A percentile compares a stretch with the other conserved stretches of the same genome.
These are phyloP conservation scores for Cataglyphis rosenhaueri DNA, from an alignment of 2,888 invertebrate species.

Conservation along the genomic window DNA sequence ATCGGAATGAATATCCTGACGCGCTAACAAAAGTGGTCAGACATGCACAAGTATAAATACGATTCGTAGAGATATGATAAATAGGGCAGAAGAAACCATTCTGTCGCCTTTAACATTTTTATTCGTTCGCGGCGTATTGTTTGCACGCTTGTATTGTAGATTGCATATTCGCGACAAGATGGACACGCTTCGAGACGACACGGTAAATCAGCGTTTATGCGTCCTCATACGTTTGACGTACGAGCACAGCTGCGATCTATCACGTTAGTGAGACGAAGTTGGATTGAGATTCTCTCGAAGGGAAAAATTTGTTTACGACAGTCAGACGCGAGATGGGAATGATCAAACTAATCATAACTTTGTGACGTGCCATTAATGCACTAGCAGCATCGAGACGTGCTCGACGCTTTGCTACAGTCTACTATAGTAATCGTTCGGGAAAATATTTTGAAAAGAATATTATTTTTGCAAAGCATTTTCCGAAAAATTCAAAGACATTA, in stretches of 20 bases:
- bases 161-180: conserved; percentile 60
- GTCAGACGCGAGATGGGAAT: conserved; percentile 10
- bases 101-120: conserved; percentile 54
- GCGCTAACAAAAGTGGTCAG: conserved; percentile 59
- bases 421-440: neutral
- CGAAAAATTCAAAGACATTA: neutral
- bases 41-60: conserved; percentile 47
- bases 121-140: conserved; percentile 59
- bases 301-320: conserved; percentile 33
- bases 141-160: conserved; percentile 60
- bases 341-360: conserved; percentile 49
- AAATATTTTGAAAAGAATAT: conserved; percentile 18
- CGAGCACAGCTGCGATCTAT: conserved; percentile 5
- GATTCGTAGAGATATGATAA: conserved; percentile 62
- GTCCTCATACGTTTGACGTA: neutral
- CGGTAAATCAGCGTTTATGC: conserved; percentile 48
- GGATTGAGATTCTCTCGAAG: conserved; percentile 38
- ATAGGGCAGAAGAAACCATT: conserved; percentile 64
- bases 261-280: conserved; percentile 36
- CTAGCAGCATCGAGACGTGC: conserved; percentile 3
- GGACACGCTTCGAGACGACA: conserved; percentile 40
- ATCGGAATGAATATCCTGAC: conserved; percentile 54
- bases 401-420: neutral
- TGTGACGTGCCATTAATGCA: conserved; percentile 25
- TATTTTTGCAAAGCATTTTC: neutral